A percentile compares a stretch with the other conserved stretches of the same genome.
phyloP scores from a whole-genome alignment of 2,113 vertebrate genomes.

The Okapia johnstoni region DNA sequence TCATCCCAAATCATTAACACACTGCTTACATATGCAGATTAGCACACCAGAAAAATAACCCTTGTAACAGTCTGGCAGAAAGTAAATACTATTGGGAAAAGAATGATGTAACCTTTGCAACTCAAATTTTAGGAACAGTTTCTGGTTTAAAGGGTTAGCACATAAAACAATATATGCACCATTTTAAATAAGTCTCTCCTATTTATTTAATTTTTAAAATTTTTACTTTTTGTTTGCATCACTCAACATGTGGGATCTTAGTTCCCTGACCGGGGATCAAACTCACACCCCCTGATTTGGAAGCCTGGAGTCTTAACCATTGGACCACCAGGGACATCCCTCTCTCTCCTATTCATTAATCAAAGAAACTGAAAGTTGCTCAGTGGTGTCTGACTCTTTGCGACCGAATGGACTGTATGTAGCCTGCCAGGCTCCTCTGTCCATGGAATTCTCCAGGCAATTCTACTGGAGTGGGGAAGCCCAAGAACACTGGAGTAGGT shows the following conservation, averaged over 20 bases:
- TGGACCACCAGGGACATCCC: background rate
- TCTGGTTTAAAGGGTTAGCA: background rate
- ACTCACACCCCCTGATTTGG: background rate
- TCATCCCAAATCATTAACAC: background rate
- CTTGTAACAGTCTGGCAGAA: background rate
- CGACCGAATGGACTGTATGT: background rate
- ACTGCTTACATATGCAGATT: background rate
- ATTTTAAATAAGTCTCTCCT: background rate
- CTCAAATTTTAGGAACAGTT: background rate
- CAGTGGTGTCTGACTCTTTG: background rate
- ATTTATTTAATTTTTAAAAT: background rate
- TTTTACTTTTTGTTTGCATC: background rate
- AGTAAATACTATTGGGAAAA: slow-evolving; percentile 10
- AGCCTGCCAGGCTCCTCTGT: background rate
- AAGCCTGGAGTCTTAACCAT: background rate
- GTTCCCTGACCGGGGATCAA: background rate
- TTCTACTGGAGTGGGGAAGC: background rate
- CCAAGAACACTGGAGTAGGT: background rate
- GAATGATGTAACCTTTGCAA: background rate
- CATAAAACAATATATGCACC: background rate
- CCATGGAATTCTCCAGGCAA: background rate
- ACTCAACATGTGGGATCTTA: accelerated
- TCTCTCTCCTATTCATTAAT: background rate
- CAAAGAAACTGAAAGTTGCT: background rate
- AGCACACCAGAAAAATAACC: background rate